Evolutionary conservation across 2,113 vertebrate genomes (phyloP), one percentile per base, ranked within the genome.

Genomic region (Pogonocichla stellata): DNA sequence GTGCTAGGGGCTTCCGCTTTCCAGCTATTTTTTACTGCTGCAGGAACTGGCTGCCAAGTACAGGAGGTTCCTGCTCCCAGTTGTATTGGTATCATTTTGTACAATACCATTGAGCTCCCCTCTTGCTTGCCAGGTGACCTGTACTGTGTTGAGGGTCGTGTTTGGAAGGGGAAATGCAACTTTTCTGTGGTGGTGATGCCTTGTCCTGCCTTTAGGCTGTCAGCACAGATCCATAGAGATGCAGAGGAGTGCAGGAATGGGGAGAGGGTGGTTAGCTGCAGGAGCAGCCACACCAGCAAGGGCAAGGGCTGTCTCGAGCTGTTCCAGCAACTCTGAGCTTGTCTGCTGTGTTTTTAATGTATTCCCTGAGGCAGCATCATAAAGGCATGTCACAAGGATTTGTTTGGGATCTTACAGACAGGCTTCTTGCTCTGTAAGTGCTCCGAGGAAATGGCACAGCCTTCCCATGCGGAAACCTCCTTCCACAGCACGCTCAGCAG

Each of bases 231-330:
- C 56, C 50, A 20, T 42, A 34, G 53, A 34, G 64, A 24, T 3
- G 23, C 43, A 79, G 80, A 72, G 73, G 73, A 40, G 54, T 40
- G n/a, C 70, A 7, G 70, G 71, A 79, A 25, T 2, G 25, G 74
- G 50, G 34, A 65, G 78, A 71, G 80, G 33, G 34, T 26, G 62
- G 47, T 42, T 48, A 28, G 31, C 84, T 80, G 69, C 53, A n/a
- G 71, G 51, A 86, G 72, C 81, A 51, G 64, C 72, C 18, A 3
- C 51, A 34, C 58, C 58, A 65, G 40, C 54, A 17, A 48, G 86
- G 72, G 57, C 88, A 89, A 78, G 69, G 80, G 88, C 90, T 95
- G 93, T 95, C 92, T 95, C 16, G 5, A 80, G 58, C 94, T 87
- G 62, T 83, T 93, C 78, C 85, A 89, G 82, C 85, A 60, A 60